A percentile compares a stretch with the other conserved stretches of the same genome.
Conservation (phyloP, 2,113 vertebrate species). For the Dicaeum eximium region DNA sequence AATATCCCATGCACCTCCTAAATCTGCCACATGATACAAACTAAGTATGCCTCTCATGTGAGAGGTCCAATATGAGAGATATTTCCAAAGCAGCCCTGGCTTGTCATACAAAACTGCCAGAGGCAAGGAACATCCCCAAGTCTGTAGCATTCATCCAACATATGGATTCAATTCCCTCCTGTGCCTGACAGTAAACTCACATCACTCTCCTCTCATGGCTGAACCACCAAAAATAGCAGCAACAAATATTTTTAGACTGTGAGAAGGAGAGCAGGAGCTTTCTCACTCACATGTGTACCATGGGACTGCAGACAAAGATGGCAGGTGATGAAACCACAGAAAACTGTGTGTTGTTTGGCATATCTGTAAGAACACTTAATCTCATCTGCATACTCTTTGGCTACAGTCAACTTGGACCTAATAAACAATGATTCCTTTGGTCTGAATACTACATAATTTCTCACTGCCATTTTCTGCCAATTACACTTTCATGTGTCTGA, state of each 20-base stretch:
- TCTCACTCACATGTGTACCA: neutral
- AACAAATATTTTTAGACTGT: constrained; percentile 37
- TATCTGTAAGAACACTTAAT: neutral
- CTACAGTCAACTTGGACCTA: neutral
- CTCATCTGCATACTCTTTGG: neutral
- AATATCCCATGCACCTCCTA: neutral
- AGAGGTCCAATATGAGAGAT: neutral
- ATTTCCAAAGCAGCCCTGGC: constrained; percentile 1
- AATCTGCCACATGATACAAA: neutral
- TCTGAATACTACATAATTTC: neutral
- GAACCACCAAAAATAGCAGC: constrained; percentile 1
- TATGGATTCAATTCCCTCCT: neutral
- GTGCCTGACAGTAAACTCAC: constrained; percentile 18
- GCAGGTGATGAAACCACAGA: neutral
- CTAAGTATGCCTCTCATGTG: neutral
- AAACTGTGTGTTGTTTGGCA: neutral
- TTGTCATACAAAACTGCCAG: neutral
- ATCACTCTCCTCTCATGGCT: neutral
- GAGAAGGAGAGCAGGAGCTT: neutral
- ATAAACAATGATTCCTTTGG: neutral
- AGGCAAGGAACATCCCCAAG: neutral
- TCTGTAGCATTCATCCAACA: neutral
- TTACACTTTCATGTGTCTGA: neutral
- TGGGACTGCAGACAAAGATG: neutral
- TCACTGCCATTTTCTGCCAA: neutral